Evolutionary conservation across 2,797 vertebrate genomes (phyloP).

Genomic region (Carduelis carduelis): DNA sequence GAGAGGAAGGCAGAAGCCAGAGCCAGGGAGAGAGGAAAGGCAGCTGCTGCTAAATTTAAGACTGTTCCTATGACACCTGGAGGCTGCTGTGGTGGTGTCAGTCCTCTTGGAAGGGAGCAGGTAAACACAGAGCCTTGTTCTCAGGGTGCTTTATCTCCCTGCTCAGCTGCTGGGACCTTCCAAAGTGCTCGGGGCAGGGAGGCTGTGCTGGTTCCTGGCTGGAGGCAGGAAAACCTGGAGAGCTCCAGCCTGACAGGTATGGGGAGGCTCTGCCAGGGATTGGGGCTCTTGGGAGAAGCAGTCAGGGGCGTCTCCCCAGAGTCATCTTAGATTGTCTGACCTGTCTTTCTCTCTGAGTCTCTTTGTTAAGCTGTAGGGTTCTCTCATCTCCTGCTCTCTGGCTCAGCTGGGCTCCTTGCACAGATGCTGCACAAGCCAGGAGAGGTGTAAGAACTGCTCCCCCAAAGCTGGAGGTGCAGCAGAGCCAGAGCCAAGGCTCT

Average conservation of each 20-base stretch:
- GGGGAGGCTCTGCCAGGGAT: background rate
- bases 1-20: background rate
- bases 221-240: background rate
- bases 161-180: background rate
- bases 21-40: background rate
- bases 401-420: background rate
- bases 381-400: background rate
- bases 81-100: constrained; percentile 12
- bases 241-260: background rate
- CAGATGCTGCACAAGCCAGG: background rate
- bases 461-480: background rate
- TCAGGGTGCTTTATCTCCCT: background rate
- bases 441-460: background rate
- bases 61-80: constrained; percentile 26
- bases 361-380: background rate
- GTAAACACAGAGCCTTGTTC: background rate
- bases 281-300: background rate
- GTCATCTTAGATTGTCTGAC: background rate
- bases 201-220: background rate
- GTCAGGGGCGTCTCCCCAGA: background rate
- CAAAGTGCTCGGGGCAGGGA: background rate
- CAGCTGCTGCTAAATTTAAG: constrained; percentile 16
- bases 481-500: background rate
- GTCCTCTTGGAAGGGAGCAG: constrained; percentile 3
- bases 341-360: background rate